Conservation (phyloP, 1,140 invertebrate species). For the Ceratina japonica region DNA sequence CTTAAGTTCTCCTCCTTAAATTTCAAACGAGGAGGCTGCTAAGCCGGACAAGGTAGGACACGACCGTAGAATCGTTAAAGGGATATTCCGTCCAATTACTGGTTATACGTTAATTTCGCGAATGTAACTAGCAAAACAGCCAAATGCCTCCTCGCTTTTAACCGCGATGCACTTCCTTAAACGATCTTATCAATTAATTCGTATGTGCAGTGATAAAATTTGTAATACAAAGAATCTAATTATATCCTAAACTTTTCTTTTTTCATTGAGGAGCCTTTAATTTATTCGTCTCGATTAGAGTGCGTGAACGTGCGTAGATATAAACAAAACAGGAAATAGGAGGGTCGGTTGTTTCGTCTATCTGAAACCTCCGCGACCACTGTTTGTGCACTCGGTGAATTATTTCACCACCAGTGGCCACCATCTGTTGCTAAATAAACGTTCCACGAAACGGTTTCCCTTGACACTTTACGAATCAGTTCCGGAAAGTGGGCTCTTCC, state of each 20-base stretch:
- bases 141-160: no score
- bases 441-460: slow-evolving; percentile 29
- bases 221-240: no score
- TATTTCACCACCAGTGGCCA: background rate
- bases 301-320: background rate
- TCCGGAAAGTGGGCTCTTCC: slow-evolving; percentile 44
- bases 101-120: slow-evolving; percentile 52
- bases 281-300: background rate
- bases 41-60: slow-evolving; percentile 48
- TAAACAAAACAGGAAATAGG: background rate
- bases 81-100: slow-evolving; percentile 51
- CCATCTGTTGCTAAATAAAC: slow-evolving; percentile 37
- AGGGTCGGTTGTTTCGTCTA: background rate
- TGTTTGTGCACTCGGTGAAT: background rate
- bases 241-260: no score
- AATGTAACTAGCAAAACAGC: slow-evolving; percentile 40
- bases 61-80: slow-evolving; percentile 52
- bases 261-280: no score
- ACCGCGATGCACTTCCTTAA: slow-evolving; percentile 5
- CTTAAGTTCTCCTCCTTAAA: slow-evolving; percentile 55
- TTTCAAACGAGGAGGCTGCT: slow-evolving; percentile 53
- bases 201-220: no score
- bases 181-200: background rate
- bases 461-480: slow-evolving; percentile 39
- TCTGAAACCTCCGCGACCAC: background rate